These are phyloP conservation scores for Trichoplusia ni DNA, from an alignment of 1,140 invertebrate species.

Conservation along the genomic window DNA sequence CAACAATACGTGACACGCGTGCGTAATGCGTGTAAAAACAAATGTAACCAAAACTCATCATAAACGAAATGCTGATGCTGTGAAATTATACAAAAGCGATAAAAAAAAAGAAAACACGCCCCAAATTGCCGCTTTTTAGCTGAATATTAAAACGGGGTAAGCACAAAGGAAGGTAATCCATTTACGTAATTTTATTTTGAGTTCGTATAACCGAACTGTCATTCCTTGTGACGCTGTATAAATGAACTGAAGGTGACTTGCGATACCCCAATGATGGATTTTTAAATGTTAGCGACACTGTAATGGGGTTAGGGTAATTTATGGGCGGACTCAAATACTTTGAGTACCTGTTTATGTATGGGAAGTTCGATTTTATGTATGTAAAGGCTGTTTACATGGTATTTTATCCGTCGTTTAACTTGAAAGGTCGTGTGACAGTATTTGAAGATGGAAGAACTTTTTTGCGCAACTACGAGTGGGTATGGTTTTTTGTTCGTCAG, in stretches of 20 bases:
- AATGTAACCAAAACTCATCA: conserved; percentile 19
- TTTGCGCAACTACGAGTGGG: too few relatives aligned
- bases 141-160: conserved; percentile 32
- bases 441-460: too few relatives aligned
- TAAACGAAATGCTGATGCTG: background rate
- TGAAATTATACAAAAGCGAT: background rate
- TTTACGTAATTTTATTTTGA: conserved; percentile 68
- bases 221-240: conserved; percentile 64
- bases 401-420: conserved; percentile 9
- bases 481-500: too few relatives aligned
- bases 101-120: conserved; percentile 24
- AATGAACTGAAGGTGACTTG: conserved; percentile 71
- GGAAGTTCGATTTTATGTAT: conserved; percentile 31
- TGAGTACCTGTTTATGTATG: conserved; percentile 28
- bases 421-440: too few relatives aligned
- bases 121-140: conserved; percentile 21
- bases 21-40: too few relatives aligned
- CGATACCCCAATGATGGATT: conserved; percentile 66
- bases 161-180: conserved; percentile 43
- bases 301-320: conserved; percentile 60
- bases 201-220: conserved; percentile 69
- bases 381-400: conserved; percentile 15
- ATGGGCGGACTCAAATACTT: conserved; percentile 40
- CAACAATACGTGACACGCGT: too few relatives aligned
- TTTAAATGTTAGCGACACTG: conserved; percentile 73